phyloP scores from a whole-genome alignment of 2,797 vertebrate species.

The Alectoris magna region DNA sequence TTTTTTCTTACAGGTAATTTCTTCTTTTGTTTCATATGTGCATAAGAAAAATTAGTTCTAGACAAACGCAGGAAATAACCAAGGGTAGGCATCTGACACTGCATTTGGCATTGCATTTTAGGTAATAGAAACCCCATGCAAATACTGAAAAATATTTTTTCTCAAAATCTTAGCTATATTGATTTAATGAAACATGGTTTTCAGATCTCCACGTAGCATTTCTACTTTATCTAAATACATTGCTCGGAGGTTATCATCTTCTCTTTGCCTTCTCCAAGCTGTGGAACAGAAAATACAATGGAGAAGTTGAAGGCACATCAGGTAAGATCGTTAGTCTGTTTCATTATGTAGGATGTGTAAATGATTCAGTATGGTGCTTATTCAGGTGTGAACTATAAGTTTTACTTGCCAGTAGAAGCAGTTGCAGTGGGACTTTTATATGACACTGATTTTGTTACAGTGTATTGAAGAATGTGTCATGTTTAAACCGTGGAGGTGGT shows the following conservation, averaged over 20 bases:
- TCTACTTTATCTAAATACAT: background rate
- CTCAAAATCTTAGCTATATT: background rate
- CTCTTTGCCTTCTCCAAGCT: background rate
- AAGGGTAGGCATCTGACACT: background rate
- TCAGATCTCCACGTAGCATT: background rate
- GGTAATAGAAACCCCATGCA: background rate
- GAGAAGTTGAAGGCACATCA: background rate
- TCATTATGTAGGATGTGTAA: background rate
- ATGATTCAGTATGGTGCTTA: background rate
- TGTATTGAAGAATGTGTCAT: background rate
- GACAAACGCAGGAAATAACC: background rate
- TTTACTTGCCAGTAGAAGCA: background rate
- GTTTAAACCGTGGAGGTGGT: background rate
- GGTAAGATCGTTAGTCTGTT: background rate
- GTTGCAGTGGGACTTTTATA: background rate
- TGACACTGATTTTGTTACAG: background rate
- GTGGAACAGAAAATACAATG: background rate
- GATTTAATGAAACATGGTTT: background rate
- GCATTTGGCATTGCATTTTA: background rate
- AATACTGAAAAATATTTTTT: background rate
- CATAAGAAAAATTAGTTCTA: background rate
- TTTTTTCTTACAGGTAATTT: background rate
- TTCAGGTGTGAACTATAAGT: background rate
- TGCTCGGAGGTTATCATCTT: background rate
- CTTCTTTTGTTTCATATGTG: background rate